Percentiles rank a stretch among this genome's conserved stretches.
phyloP scores from a whole-genome alignment of 2,113 vertebrate genomes.

The Odobenus rosmarus region DNA sequence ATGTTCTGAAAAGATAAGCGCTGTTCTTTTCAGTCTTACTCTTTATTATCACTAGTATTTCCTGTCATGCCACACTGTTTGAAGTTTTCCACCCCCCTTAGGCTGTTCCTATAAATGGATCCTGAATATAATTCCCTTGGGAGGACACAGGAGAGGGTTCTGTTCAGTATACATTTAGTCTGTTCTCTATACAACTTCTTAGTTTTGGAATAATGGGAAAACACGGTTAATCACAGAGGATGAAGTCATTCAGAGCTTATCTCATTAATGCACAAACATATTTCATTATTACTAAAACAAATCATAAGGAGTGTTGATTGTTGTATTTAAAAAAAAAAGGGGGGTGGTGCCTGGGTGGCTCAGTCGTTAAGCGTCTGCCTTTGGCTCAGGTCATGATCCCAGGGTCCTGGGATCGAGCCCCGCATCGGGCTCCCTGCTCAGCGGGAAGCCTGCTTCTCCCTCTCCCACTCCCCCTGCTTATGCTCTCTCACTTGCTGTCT shows the following conservation, averaged over 20 bases:
- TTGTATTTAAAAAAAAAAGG: neutral
- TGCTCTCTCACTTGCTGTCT: too few species aligned
- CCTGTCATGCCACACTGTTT: neutral
- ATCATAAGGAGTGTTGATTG: neutral
- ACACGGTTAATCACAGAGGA: neutral
- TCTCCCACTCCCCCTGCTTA: too few species aligned
- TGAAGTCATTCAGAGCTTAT: neutral
- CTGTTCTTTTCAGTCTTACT: neutral
- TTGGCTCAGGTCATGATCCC: too few species aligned
- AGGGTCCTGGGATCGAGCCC: too few species aligned
- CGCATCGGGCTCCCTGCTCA: too few species aligned
- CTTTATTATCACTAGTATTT: neutral
- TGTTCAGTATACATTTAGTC: neutral
- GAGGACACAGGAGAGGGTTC: neutral
- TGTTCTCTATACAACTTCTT: neutral
- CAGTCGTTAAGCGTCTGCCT: too few species aligned
- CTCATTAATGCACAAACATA: neutral
- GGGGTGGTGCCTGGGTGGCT: too few species aligned
- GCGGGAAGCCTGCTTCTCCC: too few species aligned
- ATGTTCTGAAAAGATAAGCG: neutral
- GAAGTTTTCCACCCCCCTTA: fast-evolving
- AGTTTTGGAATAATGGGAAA: neutral
- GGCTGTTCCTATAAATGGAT: neutral
- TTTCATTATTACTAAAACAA: constrained; percentile 4
- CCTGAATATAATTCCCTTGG: neutral